A percentile compares a stretch with the other conserved stretches of the same genome.
Evolutionary conservation across 1,140 invertebrate genomes (phyloP).

Genomic region (Drosophila pruinosa): DNA sequence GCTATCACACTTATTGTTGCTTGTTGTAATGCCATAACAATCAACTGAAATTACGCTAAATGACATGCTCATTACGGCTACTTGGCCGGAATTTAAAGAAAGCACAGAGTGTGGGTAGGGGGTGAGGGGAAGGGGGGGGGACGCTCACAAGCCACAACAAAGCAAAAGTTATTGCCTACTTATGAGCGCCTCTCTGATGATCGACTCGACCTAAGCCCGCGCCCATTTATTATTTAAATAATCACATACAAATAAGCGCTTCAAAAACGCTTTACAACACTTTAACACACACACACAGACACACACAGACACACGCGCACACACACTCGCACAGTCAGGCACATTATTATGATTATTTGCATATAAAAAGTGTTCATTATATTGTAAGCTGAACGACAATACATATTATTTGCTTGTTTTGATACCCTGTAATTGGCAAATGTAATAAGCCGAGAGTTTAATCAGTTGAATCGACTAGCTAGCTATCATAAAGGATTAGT

Average conservation of each 20-base stretch:
- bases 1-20: conserved; percentile 29
- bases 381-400: conserved; percentile 53
- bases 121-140: not conserved
- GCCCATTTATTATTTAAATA: conserved; percentile 77
- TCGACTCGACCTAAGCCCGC: conserved; percentile 19
- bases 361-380: conserved; percentile 76
- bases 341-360: conserved; percentile 62
- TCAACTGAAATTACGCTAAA: conserved; percentile 78
- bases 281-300: conserved; percentile 33
- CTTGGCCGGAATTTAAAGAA: conserved; percentile 23
- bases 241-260: conserved; percentile 71
- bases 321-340: not conserved
- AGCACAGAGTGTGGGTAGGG: not conserved
- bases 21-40: conserved; percentile 77
- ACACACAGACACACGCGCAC: not conserved
- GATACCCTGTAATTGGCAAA: not conserved
- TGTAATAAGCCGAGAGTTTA: not conserved
- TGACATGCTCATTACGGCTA: conserved; percentile 76
- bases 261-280: conserved; percentile 68
- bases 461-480: not conserved
- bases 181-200: conserved; percentile 55
- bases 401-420: conserved; percentile 28
- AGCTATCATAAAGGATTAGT: too few relatives aligned
- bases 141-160: conserved; percentile 34
- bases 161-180: conserved; percentile 76